Evolutionary conservation across 1,140 invertebrate species (phyloP).

Genomic region (Zophobas morio): DNA sequence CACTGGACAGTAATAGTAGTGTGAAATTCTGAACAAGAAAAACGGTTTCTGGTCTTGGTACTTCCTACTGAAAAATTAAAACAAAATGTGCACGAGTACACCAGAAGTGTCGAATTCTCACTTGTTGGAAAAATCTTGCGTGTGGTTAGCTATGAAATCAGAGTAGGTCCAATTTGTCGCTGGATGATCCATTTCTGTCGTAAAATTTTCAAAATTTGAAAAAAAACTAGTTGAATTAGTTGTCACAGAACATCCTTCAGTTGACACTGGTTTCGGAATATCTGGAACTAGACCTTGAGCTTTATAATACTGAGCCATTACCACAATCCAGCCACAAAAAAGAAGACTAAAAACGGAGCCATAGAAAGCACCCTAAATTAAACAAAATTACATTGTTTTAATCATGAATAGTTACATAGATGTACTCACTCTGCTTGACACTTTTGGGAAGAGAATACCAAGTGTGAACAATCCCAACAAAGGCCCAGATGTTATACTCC

Average conservation of each 20-base stretch:
- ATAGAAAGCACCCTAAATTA: slow-evolving; percentile 36
- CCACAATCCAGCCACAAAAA: slow-evolving; percentile 67
- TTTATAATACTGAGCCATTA: slow-evolving; percentile 66
- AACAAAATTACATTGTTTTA: slow-evolving; percentile 12
- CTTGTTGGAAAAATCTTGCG: too few species aligned
- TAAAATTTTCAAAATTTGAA: not conserved
- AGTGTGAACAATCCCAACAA: slow-evolving; percentile 77
- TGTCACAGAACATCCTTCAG: slow-evolving; percentile 51
- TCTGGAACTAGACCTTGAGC: slow-evolving; percentile 46
- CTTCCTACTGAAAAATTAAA: not conserved
- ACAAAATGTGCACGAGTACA: not conserved
- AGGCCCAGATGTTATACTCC: slow-evolving; percentile 76
- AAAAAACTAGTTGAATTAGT: not conserved
- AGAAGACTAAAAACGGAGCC: slow-evolving; percentile 66
- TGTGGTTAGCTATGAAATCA: too few species aligned
- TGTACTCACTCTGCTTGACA: slow-evolving; percentile 70
- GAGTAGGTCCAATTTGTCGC: too few species aligned
- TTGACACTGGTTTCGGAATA: slow-evolving; percentile 51
- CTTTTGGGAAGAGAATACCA: slow-evolving; percentile 79
- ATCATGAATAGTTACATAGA: not conserved
- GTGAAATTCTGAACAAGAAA: slow-evolving; percentile 59
- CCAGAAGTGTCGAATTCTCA: too few species aligned
- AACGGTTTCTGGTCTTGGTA: slow-evolving; percentile 40
- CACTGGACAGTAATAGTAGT: slow-evolving; percentile 63
- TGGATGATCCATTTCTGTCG: too few species aligned